Conservation (phyloP, 1,140 invertebrate species). For the Drosophila prosaltans region DNA sequence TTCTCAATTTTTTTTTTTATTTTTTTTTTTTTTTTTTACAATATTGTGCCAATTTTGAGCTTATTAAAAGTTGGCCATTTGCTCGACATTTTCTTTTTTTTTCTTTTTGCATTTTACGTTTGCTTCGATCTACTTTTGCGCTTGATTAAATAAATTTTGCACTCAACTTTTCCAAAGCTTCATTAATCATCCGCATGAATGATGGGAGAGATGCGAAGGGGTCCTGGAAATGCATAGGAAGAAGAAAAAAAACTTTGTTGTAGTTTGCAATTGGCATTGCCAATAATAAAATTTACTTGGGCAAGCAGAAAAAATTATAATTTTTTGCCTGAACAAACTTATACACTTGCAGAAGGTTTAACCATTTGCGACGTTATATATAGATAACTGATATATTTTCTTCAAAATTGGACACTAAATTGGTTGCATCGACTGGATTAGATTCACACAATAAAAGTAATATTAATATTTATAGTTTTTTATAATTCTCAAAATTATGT, state of each 20-base stretch:
- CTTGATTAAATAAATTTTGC: constrained; percentile 74
- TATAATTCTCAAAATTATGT: no score
- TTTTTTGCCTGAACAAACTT: constrained; percentile 28
- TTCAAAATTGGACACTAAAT: no score
- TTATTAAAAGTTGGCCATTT: constrained; percentile 67
- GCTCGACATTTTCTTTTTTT: neutral
- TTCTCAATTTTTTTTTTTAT: constrained; percentile 24
- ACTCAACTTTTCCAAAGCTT: constrained; percentile 68
- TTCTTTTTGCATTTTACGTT: constrained; percentile 24
- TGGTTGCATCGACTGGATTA: no score
- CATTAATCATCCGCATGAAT: constrained; percentile 72
- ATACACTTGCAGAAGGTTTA: neutral
- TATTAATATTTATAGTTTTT: no score
- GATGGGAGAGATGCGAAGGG: neutral
- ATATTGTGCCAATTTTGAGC: constrained; percentile 72
- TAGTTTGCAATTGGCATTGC: constrained; percentile 72
- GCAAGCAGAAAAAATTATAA: constrained; percentile 35
- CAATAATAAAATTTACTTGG: constrained; percentile 72
- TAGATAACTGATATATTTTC: no score
- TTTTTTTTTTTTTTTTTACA: constrained; percentile 33
- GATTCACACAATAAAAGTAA: no score
- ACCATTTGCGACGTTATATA: neutral
- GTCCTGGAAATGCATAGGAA: constrained; percentile 41
- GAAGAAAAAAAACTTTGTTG: constrained; percentile 40
- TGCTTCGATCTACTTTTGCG: constrained; percentile 72